Base-by-base conservation (phyloP, 2,888 invertebrate genomes). In the Beris chalybata region DNA sequence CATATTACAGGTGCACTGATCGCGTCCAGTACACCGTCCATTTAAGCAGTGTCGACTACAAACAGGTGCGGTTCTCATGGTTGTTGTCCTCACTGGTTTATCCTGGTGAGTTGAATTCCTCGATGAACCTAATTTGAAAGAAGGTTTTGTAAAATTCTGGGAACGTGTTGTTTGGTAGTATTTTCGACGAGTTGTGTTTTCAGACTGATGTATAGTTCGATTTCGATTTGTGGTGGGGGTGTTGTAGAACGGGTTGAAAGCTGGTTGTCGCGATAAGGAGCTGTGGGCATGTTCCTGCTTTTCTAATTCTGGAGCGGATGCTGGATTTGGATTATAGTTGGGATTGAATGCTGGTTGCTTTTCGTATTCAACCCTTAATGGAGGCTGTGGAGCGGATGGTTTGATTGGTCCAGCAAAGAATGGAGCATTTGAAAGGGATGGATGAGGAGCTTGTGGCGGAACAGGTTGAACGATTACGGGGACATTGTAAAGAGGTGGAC, bases 1-100 rank as follows among this genome's bases (percentile, higher is more conserved):
- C 2, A 78, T 72, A 15, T 81, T 77, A 72, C 89, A 89, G 6
- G 77, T 79, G 74, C 89, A 89, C 0, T 81, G 77, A 63, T 84
- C 82, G 0, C 85, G 84, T 3, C 80, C 82, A 3, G 83, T 80
- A 73, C 88, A 89, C 38, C 81, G 74, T 0, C 82, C 83, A 67
- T 83, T 78, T 2, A 70, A 68, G 70, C 84, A 84, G 4, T 74
- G 70, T 1, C 74, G 69, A 9, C 69, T 54, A 71, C 83, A 83
- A 2, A 70, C 63, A 0, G 82, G 77, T 32, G 15, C 56, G 47
- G 9, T 5, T 30, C 22, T 50, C 38, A 32, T n/a, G n/a, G 59
- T 48, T 29, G 59, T 59, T 13, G 13, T 12, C 30, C 22, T 56
- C 43, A 22, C 13, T 2, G 5, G 13, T 12, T 48, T 48, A 15